phyloP scores from a whole-genome alignment of 2,888 invertebrate species.

The Poecilobothrus nobilitatus region DNA sequence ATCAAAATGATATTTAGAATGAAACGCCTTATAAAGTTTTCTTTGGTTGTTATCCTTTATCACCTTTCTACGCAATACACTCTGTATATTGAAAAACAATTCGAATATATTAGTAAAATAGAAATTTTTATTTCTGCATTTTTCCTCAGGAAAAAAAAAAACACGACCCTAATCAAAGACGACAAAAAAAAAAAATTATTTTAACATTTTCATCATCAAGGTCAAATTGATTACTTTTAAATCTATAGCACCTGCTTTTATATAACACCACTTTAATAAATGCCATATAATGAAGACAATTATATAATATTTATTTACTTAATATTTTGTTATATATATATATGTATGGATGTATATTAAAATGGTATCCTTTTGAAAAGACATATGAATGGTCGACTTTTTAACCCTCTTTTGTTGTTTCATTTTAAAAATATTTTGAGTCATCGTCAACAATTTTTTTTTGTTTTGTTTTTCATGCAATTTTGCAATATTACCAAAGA shows the following conservation, averaged over 20 bases:
- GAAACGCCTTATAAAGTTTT: too few species aligned
- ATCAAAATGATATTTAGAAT: too few species aligned
- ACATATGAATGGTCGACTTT: conserved; percentile 3
- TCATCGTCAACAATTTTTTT: not conserved
- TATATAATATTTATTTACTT: not conserved
- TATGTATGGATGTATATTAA: not conserved
- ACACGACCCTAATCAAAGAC: too few species aligned
- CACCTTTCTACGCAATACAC: too few species aligned
- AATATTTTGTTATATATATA: too few species aligned
- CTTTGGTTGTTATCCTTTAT: too few species aligned
- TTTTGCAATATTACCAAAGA: not conserved
- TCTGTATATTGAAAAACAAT: too few species aligned
- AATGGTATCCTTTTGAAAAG: not conserved
- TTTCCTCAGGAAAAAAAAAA: too few species aligned
- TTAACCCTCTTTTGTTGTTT: not conserved
- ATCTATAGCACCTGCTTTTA: not conserved
- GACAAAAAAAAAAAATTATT: too few species aligned
- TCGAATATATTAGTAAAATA: too few species aligned
- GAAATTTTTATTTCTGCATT: too few species aligned
- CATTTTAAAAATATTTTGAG: not conserved
- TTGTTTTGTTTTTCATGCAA: not conserved
- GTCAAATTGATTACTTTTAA: not conserved
- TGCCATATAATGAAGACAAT: not conserved
- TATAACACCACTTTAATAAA: not conserved
- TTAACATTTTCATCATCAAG: not conserved